Percentiles rank a stretch among this genome's conserved stretches.
These are phyloP conservation scores for Platycheirus rosarum DNA, from an alignment of 2,888 invertebrate genomes.

Conservation along the genomic window DNA sequence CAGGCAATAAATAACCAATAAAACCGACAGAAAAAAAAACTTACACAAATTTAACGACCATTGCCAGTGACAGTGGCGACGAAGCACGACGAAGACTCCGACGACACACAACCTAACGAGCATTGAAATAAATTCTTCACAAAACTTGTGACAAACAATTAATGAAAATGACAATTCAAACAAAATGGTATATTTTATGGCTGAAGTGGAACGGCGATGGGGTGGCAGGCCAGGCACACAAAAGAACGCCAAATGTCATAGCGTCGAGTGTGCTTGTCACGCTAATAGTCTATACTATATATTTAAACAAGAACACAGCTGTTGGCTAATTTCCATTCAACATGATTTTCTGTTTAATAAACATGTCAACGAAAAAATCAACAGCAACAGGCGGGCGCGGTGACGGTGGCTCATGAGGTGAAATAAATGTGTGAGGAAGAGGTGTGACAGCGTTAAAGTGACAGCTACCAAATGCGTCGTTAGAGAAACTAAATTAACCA, in stretches of 20 bases:
- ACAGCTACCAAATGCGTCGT: slow-evolving; percentile 65
- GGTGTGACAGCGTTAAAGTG: slow-evolving; percentile 34
- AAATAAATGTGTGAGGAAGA: slow-evolving; percentile 4
- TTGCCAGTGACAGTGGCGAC: slow-evolving; percentile 14
- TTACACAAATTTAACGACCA: slow-evolving; percentile 39
- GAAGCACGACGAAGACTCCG: slow-evolving; percentile 9
- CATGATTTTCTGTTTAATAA: slow-evolving; percentile 70
- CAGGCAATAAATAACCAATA: slow-evolving; percentile 53
- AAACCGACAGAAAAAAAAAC: slow-evolving; percentile 9
- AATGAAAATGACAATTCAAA: slow-evolving; percentile 60
- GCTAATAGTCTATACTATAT: slow-evolving; percentile 29
- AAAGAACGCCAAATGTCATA: slow-evolving; percentile 54
- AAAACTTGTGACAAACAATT: slow-evolving; percentile 58
- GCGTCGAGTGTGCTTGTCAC: slow-evolving; percentile 35
- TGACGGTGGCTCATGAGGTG: neutral
- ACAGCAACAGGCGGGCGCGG: slow-evolving; percentile 7
- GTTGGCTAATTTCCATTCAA: slow-evolving; percentile 73
- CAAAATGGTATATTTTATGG: slow-evolving; percentile 55
- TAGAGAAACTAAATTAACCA: slow-evolving; percentile 67
- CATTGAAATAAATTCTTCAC: slow-evolving; percentile 39
- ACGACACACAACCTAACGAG: slow-evolving; percentile 11
- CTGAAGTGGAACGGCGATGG: slow-evolving; percentile 9
- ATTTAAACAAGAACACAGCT: slow-evolving; percentile 55
- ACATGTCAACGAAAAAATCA: slow-evolving; percentile 63
- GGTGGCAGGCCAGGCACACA: neutral